Conservation (phyloP, 2,113 vertebrate genomes). For the Macquaria ambigua region DNA sequence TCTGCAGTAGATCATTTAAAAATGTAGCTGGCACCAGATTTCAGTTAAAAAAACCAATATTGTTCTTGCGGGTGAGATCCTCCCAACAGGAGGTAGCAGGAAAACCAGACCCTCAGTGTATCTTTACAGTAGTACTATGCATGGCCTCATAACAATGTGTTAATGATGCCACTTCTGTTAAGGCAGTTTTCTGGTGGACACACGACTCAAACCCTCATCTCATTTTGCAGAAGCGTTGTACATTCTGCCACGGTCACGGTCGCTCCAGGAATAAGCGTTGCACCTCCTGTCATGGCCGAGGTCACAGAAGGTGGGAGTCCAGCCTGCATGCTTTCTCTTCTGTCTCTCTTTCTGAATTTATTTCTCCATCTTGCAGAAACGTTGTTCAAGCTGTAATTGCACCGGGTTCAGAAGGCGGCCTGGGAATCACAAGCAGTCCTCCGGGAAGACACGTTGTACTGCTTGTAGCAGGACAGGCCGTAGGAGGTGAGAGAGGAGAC, state of each 20-base stretch:
- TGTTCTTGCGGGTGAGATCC: background rate
- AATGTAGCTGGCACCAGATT: background rate
- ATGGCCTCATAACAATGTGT: background rate
- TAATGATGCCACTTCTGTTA: background rate
- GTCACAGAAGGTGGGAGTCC: slow-evolving; percentile 70
- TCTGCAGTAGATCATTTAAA: background rate
- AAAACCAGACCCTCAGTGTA: background rate
- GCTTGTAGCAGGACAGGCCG: slow-evolving; percentile 15
- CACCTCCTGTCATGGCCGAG: slow-evolving; percentile 77
- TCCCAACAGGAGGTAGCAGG: background rate
- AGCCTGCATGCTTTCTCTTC: background rate
- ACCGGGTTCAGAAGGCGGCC: background rate
- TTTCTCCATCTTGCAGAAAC: slow-evolving; percentile 15
- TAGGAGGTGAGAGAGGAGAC: slow-evolving; percentile 23
- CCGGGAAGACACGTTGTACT: background rate
- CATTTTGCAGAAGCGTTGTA: slow-evolving; percentile 75
- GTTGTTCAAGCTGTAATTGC: background rate
- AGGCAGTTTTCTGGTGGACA: too few relatives aligned
- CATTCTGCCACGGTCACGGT: slow-evolving; percentile 73
- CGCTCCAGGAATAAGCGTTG: slow-evolving; percentile 71
- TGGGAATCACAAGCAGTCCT: background rate
- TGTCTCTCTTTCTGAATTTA: background rate
- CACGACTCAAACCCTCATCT: background rate
- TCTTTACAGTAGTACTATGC: background rate
- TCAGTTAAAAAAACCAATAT: too few relatives aligned